Conservation (phyloP, 1,140 invertebrate species). For the honey bee (Apis mellifera) region Amel_HAv3.1 CM009931.2:19545501-19546000, state of each 20-base stretch:
- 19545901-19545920: constrained; percentile 74
- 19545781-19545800: not conserved
- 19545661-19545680: too few species aligned
- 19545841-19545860: not conserved
- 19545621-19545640: too few species aligned
- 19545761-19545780: too few species aligned
- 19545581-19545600: too few species aligned
- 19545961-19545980: constrained; percentile 66
- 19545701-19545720: too few species aligned
- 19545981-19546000: constrained; percentile 64
- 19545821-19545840: not conserved
- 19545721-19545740: too few species aligned
- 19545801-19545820: not conserved
- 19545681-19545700: too few species aligned
- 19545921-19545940: constrained; percentile 66
- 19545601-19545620: too few species aligned
- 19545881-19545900: constrained; percentile 63
- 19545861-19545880: constrained; percentile 55
- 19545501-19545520: not conserved
- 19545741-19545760: too few species aligned
- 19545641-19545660: too few species aligned
- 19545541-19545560: not conserved
- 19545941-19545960: constrained; percentile 65
- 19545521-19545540: not conserved
- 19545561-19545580: not conserved